Evolutionary conservation across 2,888 invertebrate genomes (phyloP).

Genomic region (Digitonthophagus gazella): DNA sequence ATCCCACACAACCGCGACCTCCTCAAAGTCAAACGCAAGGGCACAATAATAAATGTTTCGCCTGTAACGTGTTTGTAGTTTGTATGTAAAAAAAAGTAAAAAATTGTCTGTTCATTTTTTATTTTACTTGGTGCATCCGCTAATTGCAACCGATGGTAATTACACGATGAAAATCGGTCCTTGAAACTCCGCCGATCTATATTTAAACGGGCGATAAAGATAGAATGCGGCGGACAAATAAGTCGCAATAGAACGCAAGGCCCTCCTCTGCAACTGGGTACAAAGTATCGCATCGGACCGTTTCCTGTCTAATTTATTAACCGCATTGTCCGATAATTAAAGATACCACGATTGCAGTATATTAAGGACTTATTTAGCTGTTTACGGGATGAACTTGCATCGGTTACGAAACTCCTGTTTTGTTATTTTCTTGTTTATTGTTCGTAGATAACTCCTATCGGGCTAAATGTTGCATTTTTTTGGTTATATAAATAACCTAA

Average conservation of each 20-base stretch:
- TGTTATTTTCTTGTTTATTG: neutral
- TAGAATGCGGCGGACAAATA: neutral
- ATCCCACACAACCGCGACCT: neutral
- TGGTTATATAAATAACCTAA: neutral
- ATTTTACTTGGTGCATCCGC: neutral
- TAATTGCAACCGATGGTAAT: neutral
- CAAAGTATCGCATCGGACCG: neutral
- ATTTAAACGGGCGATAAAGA: neutral
- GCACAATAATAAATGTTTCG: conserved; percentile 11
- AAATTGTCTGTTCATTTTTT: neutral
- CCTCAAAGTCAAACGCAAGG: conserved; percentile 14
- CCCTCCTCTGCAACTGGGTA: neutral
- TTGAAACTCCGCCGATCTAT: neutral
- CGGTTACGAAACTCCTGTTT: neutral
- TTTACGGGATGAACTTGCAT: no score
- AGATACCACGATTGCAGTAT: neutral
- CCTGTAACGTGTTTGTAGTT: neutral
- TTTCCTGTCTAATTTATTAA: neutral
- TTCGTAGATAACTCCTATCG: neutral
- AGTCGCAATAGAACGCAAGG: neutral
- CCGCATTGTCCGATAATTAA: neutral
- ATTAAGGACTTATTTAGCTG: no score
- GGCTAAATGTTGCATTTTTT: neutral
- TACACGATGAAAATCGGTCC: neutral
- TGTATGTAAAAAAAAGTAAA: no score